Conservation (phyloP, 2,888 invertebrate genomes). For the Muschampia plurimacula region DNA sequence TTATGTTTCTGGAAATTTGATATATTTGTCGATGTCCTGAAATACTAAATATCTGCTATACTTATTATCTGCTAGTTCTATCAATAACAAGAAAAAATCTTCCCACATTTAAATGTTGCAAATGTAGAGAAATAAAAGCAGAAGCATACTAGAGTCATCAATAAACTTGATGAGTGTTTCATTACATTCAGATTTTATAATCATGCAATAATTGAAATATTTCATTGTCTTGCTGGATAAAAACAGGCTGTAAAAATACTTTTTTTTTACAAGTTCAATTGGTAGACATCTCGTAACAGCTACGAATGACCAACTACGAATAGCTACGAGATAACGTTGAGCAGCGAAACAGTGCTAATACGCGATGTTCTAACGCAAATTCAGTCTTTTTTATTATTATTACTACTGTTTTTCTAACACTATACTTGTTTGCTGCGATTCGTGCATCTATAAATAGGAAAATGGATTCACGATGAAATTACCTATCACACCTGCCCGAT, state of each 20-base stretch:
- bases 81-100: neutral
- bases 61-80: too few relatives aligned
- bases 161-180: too few relatives aligned
- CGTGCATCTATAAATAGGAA: slow-evolving; percentile 1
- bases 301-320: neutral
- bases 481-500: slow-evolving; percentile 22
- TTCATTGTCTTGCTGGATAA: too few relatives aligned
- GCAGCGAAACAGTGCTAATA: neutral
- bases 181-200: too few relatives aligned
- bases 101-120: neutral
- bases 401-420: neutral
- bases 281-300: neutral
- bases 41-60: too few relatives aligned
- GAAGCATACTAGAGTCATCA: too few relatives aligned
- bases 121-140: too few relatives aligned
- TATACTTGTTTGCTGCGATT: neutral
- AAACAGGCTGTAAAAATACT: neutral
- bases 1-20: neutral
- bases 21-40: neutral
- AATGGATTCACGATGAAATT: neutral
- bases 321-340: neutral
- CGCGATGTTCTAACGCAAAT: neutral
- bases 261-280: neutral
- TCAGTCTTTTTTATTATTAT: neutral
- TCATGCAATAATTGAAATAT: too few relatives aligned